Evolutionary conservation across 2,797 vertebrate genomes (phyloP), one percentile per base, ranked within the genome.

Genomic region (Heterohyrax brucei): DNA sequence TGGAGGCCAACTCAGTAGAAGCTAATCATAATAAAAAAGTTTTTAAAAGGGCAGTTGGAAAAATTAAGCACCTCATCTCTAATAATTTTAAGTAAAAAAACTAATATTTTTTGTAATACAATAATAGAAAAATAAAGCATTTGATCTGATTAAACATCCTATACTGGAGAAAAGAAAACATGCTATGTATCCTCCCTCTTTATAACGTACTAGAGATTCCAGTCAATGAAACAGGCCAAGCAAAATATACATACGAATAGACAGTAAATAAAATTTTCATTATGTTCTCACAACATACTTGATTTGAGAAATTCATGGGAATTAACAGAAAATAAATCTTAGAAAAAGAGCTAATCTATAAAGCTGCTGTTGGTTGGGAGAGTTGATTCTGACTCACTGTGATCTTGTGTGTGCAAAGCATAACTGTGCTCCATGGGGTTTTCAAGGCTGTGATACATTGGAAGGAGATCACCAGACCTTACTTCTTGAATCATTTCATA

Each of bases 61-160:
- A 76, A 26, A 33, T 61, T 73, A 59, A 90, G 28, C 8, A 62
- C 6, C 7, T 0, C 7, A 66, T n/a, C 22, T 50, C 39, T 7
- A 53, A 50, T 64, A 78, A 81, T 39, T n/a, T 48, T 48, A 24
- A 48, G 62, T 16, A 59, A 66, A 61, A 61, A 46, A 46, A 30
- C 30, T 28, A 18, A 59, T 28, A 48, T 14, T 76, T 28, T 28
- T 86, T 72, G 53, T 53, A 92, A 78, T 59, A 39, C 64, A 87
- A 78, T 2, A 48, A 3, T 91, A 93, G 56, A 76, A 93, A 88
- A 80, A 56, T 30, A 39, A 92, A 72, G 59, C 18, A 64, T 48
- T 64, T 68, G 81, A 21, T 86, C 39, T 78, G 13, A 62, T 72
- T 87, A 48, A 83, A 87, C 93, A 82, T 85, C 2, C 6, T 72